Evolutionary conservation across 53 echinoderm and acorn worm species (phyloP).

Genomic region (Temnopleurus reevesii): DNA sequence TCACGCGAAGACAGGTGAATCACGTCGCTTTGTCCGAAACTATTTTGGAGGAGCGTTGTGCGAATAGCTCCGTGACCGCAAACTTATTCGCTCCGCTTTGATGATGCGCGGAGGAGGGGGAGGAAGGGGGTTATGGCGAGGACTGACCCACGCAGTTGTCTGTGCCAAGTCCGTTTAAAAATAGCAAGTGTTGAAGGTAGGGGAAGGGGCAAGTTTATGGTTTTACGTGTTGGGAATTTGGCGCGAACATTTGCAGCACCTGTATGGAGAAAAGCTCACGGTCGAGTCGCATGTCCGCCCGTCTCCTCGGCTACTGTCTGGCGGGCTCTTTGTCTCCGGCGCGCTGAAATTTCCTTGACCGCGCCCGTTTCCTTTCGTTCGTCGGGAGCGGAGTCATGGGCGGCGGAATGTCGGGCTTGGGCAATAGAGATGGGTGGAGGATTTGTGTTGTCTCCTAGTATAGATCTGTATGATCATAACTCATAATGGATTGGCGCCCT

Average conservation of each 20-base stretch:
- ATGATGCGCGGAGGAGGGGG: neutral
- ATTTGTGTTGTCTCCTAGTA: no score
- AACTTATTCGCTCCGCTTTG: conserved; percentile 23
- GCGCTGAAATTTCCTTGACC: neutral
- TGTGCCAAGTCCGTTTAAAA: conserved; percentile 36
- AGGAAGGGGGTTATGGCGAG: conserved; percentile 10
- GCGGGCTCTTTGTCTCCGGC: neutral
- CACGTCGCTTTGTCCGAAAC: conserved; percentile 35
- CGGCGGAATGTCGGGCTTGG: neutral
- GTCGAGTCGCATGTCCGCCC: neutral
- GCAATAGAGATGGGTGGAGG: no score
- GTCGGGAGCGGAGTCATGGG: neutral
- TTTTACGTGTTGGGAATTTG: conserved; percentile 27
- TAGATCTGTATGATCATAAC: no score
- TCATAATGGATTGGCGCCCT: no score
- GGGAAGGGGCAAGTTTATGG: conserved; percentile 37
- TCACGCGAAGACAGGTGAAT: conserved; percentile 34
- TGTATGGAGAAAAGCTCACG: neutral
- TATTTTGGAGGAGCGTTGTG: conserved; percentile 35
- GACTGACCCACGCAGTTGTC: conserved; percentile 44
- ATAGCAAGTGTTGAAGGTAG: no score
- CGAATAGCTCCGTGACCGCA: neutral
- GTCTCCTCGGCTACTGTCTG: no score
- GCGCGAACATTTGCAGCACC: conserved; percentile 31
- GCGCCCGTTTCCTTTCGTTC: neutral